These are phyloP conservation scores for Sminthurides aquaticus DNA, from an alignment of 2,888 invertebrate genomes.

Conservation along the genomic window DNA sequence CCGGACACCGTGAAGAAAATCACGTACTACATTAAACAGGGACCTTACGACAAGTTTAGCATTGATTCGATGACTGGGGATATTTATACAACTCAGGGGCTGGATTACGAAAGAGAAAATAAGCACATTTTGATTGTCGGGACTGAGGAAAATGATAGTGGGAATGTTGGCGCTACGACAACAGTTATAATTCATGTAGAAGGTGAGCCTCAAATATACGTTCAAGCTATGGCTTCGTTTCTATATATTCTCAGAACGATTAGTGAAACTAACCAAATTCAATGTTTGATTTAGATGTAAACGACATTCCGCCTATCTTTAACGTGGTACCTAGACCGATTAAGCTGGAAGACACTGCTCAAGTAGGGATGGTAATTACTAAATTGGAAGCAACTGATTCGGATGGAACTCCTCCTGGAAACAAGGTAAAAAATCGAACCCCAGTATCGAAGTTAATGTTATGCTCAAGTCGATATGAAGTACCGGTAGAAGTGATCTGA, in stretches of 20 bases:
- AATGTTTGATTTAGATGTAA: too few relatives aligned
- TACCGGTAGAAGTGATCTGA: too few relatives aligned
- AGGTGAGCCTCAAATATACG: too few relatives aligned
- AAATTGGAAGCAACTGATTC: conserved; percentile 66
- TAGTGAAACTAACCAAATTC: too few relatives aligned
- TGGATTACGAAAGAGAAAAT: conserved; percentile 70
- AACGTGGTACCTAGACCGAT: conserved; percentile 73
- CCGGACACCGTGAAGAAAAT: conserved; percentile 66
- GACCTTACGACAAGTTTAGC: conserved; percentile 71
- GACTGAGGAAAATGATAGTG: conserved; percentile 70
- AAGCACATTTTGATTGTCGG: conserved; percentile 70
- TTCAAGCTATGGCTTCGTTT: too few relatives aligned
- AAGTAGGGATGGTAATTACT: conserved; percentile 71
- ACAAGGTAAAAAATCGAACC: conserved; percentile 53
- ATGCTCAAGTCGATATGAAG: too few relatives aligned
- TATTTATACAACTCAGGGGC: conserved; percentile 62
- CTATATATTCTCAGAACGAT: too few relatives aligned
- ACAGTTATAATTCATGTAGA: conserved; percentile 65
- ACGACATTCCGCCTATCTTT: conserved; percentile 81
- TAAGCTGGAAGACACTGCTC: conserved; percentile 71
- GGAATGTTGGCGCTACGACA: conserved; percentile 63
- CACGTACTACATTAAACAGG: conserved; percentile 74
- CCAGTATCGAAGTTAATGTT: too few relatives aligned
- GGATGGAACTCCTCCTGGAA: conserved; percentile 77
- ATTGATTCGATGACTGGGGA: conserved; percentile 73